phyloP scores from a whole-genome alignment of 2,888 invertebrate species.

The Neria commutata region DNA sequence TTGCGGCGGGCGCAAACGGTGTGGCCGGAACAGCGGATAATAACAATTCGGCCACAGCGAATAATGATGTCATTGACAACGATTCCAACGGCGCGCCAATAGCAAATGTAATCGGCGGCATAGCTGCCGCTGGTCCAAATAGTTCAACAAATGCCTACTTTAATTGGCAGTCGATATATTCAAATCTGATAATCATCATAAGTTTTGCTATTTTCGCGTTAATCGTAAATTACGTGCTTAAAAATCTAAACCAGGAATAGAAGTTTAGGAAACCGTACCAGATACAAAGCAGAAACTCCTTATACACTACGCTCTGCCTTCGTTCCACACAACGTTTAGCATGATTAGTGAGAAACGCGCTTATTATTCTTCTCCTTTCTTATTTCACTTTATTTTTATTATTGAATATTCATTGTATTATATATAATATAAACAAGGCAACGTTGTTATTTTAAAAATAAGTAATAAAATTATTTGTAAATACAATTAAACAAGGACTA shows the following conservation, averaged over 20 bases:
- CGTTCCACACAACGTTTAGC: background rate
- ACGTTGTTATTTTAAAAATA: background rate
- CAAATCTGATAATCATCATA: constrained; percentile 85
- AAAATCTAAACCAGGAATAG: constrained; percentile 71
- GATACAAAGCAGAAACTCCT: background rate
- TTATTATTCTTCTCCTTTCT: constrained; percentile 14
- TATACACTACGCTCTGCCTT: background rate
- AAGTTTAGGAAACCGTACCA: constrained; percentile 30
- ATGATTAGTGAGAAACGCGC: constrained; percentile 3
- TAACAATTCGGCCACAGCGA: constrained; percentile 33
- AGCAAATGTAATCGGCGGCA: too few relatives aligned
- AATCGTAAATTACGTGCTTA: constrained; percentile 90
- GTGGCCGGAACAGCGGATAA: constrained; percentile 10
- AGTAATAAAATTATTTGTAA: constrained; percentile 1
- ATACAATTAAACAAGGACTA: too few relatives aligned
- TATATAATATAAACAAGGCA: constrained; percentile 8
- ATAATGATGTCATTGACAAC: constrained; percentile 25
- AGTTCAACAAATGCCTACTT: constrained; percentile 65
- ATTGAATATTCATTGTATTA: constrained; percentile 29
- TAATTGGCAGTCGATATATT: constrained; percentile 78
- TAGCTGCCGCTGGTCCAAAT: constrained; percentile 36
- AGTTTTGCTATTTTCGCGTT: constrained; percentile 92
- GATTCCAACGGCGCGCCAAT: constrained; percentile 30
- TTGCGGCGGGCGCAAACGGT: constrained; percentile 35
- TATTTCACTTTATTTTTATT: constrained; percentile 24